Evolutionary conservation across 2,797 vertebrate genomes (phyloP), one percentile per base, ranked within the genome.

Genomic region (Lagodon rhomboides): DNA sequence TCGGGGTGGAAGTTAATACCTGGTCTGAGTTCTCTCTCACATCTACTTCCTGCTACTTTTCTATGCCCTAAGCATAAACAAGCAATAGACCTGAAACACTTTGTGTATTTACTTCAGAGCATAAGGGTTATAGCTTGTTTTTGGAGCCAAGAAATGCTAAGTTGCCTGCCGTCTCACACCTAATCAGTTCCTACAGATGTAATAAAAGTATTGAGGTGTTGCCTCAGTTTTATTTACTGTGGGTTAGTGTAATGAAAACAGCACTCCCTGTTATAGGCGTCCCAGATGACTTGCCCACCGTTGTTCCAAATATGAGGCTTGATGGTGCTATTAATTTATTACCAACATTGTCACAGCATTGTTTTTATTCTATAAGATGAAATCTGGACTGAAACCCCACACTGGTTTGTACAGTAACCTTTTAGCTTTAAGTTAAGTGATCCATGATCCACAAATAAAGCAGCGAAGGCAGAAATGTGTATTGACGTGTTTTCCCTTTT

Each of bases 41-140:
- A 27, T 60, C 59, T 53, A 38, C 68, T 79, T 58, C 17, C 59
- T 67, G 56, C 23, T 59, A 7, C n/a, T 13, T 80, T 51, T 73
- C 82, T 62, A 76, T 44, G 68, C 54, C 58, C 17, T 25, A 27
- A 82, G 56, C 73, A 58, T 73, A 87, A 87, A 77, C 66, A 72
- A 51, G n/a, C 18, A 54, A 72, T 47, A 63, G 16, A 73, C 43
- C 55, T 50, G 56, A 77, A 79, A 72, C 71, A 76, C 46, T 63
- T 70, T 68, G 27, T 44, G 47, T 38, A 64, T 74, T 72, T 62
- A 69, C 51, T 61, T 43, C 49, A 65, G 17, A 59, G 23, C 55
- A 20, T 15, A 25, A 58, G 20, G 62, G 65, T 67, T 68, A 53
- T 49, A 41, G 73, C 55, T 70, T 38, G 50, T 69, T 50, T 69